These are phyloP conservation scores for Tautogolabrus adspersus DNA, from an alignment of 2,113 vertebrate species.

Conservation along the genomic window DNA sequence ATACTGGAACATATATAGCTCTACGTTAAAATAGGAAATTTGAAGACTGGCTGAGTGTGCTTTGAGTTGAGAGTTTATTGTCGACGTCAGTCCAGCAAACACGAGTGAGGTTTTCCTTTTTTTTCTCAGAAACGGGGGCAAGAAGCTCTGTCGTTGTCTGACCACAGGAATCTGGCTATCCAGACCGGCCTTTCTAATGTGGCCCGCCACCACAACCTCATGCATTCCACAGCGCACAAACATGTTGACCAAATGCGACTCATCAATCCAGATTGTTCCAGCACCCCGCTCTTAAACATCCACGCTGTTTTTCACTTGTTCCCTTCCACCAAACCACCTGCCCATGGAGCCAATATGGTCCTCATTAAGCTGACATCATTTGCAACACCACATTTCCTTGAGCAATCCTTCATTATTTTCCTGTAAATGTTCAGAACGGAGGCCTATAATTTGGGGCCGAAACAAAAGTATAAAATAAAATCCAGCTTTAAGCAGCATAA, in stretches of 20 bases:
- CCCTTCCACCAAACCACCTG: slow-evolving; percentile 81
- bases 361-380: slow-evolving; percentile 66
- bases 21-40: slow-evolving; percentile 54
- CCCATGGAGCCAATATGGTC: slow-evolving; percentile 71
- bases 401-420: slow-evolving; percentile 45
- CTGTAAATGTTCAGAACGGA: slow-evolving; percentile 22
- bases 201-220: slow-evolving; percentile 80
- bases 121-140: slow-evolving; percentile 69
- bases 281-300: slow-evolving; percentile 76
- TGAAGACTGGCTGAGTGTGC: slow-evolving; percentile 39
- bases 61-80: slow-evolving; percentile 70
- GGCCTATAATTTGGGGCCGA: slow-evolving; percentile 22
- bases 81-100: slow-evolving; percentile 74
- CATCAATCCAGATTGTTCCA: slow-evolving; percentile 81
- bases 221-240: slow-evolving; percentile 85
- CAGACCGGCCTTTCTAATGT: slow-evolving; percentile 79
- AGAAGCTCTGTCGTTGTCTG: slow-evolving; percentile 76
- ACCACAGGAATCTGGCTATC: slow-evolving; percentile 82
- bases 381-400: slow-evolving; percentile 47
- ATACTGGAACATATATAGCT: slow-evolving; percentile 34
- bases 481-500: neutral
- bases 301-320: slow-evolving; percentile 83
- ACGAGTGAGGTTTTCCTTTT: slow-evolving; percentile 63
- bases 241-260: slow-evolving; percentile 84
- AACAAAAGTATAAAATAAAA: slow-evolving; percentile 26